These are phyloP conservation scores for Bruchidius siliquastri DNA, from an alignment of 2,888 invertebrate species.

Conservation along the genomic window DNA sequence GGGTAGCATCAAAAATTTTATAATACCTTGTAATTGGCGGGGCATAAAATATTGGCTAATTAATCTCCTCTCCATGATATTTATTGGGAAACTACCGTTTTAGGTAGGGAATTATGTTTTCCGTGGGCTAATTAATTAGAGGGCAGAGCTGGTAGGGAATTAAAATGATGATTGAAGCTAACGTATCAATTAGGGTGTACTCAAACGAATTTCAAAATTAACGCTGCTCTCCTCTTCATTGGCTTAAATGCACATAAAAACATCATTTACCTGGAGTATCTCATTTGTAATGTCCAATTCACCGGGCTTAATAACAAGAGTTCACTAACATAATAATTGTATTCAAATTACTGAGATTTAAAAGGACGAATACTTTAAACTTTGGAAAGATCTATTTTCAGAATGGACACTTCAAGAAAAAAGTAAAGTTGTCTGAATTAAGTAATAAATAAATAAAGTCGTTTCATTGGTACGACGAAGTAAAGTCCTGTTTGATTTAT, in stretches of 20 bases:
- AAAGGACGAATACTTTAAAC: too few species aligned
- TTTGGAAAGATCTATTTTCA: too few species aligned
- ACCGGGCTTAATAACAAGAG: too few species aligned
- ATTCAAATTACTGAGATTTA: too few species aligned
- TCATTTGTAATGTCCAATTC: background rate
- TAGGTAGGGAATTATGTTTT: background rate
- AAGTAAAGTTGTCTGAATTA: too few species aligned
- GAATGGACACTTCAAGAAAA: too few species aligned
- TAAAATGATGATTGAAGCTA: background rate
- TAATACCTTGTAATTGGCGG: constrained; percentile 19
- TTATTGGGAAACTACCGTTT: constrained; percentile 2
- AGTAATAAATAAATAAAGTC: too few species aligned
- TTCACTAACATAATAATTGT: too few species aligned
- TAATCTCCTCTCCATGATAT: constrained; percentile 10
- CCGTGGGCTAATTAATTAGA: background rate
- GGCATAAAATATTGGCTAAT: constrained; percentile 15
- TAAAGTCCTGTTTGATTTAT: too few species aligned
- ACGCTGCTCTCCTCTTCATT: background rate
- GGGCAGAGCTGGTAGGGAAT: background rate
- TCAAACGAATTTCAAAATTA: background rate
- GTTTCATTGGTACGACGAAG: too few species aligned
- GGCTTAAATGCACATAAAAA: background rate
- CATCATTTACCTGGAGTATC: background rate
- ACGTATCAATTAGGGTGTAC: background rate
- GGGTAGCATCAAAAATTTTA: constrained; percentile 10